phyloP scores from a whole-genome alignment of 2,113 vertebrate species.

The Lutjanus erythropterus region DNA sequence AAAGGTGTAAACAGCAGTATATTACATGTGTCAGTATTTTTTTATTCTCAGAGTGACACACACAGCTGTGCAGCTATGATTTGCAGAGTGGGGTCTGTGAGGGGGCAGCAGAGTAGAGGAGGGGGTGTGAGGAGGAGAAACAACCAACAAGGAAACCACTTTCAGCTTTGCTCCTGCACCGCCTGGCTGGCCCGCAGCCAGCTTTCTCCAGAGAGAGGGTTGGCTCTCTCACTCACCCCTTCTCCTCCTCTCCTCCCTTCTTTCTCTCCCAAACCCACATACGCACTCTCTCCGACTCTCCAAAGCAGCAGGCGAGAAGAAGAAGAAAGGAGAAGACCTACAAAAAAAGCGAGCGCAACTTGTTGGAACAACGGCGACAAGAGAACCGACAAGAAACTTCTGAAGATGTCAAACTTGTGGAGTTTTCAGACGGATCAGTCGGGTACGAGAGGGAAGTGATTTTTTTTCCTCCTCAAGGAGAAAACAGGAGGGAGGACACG shows the following conservation, averaged over 20 bases:
- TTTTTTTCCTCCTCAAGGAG: not conserved
- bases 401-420: conserved; percentile 67
- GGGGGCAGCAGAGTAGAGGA: conserved; percentile 31
- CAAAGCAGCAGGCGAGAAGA: conserved; percentile 70
- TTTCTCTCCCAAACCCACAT: conserved; percentile 76
- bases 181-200: conserved; percentile 78
- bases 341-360: conserved; percentile 34
- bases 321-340: conserved; percentile 54
- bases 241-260: conserved; percentile 73
- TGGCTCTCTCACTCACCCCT: conserved; percentile 80
- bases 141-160: conserved; percentile 80
- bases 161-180: conserved; percentile 78
- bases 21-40: conserved; percentile 7
- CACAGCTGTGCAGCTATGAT: conserved; percentile 74
- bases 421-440: conserved; percentile 55
- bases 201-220: conserved; percentile 74
- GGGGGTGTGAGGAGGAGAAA: conserved; percentile 61
- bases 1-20: not conserved
- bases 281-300: conserved; percentile 73
- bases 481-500: conserved; percentile 49
- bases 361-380: conserved; percentile 9
- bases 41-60: conserved; percentile 57
- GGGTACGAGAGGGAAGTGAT: conserved; percentile 55
- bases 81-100: conserved; percentile 51
- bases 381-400: conserved; percentile 19